Evolutionary conservation across 2,113 vertebrate genomes (phyloP).

Genomic region (Camelus bactrianus): DNA sequence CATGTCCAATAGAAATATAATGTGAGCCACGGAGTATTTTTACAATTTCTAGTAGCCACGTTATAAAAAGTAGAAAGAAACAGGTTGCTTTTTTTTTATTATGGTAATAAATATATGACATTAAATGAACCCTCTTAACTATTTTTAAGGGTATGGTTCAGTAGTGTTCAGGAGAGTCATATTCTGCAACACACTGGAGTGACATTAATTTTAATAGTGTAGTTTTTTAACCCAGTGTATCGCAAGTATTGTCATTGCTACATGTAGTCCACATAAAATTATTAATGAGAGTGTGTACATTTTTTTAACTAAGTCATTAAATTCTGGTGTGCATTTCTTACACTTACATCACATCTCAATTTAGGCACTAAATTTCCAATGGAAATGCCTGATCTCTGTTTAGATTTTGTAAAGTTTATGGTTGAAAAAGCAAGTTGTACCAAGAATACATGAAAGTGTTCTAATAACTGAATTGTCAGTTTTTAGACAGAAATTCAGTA

Average conservation of each 20-base stretch:
- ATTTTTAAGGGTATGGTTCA: not conserved
- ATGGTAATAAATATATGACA: not conserved
- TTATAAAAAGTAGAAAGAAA: not conserved
- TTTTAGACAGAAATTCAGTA: not conserved
- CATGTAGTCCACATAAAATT: not conserved
- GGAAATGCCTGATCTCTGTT: not conserved
- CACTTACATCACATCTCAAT: not conserved
- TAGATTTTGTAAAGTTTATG: not conserved
- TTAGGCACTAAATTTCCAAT: not conserved
- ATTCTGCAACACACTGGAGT: too few relatives aligned
- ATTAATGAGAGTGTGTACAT: not conserved
- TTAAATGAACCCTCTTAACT: not conserved
- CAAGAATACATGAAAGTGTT: not conserved
- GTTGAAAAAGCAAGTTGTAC: not conserved
- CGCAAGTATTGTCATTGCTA: not conserved
- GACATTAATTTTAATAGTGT: not conserved
- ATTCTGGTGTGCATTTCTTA: not conserved
- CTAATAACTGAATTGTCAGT: not conserved
- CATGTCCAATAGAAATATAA: rapidly evolving
- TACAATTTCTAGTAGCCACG: not conserved
- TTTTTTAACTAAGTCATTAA: not conserved
- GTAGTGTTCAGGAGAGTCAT: rapidly evolving
- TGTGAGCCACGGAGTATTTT: rapidly evolving
- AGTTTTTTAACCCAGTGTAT: not conserved
- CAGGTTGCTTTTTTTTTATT: not conserved